These are phyloP conservation scores for Sterna hirundo DNA, from an alignment of 2,113 vertebrate genomes.

Conservation along the genomic window DNA sequence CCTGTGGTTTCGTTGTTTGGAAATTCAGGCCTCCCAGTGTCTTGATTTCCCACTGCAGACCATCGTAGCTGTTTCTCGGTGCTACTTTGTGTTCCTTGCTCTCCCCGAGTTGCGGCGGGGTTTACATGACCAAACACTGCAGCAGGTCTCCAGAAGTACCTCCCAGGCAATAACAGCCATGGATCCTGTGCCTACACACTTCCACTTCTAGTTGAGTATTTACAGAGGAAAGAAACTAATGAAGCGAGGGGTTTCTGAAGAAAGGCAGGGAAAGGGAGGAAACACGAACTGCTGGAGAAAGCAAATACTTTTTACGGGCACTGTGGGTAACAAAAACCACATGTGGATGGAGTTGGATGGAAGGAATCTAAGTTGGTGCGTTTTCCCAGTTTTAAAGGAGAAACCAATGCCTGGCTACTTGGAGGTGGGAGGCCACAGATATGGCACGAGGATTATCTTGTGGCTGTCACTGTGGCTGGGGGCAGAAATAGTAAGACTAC, in stretches of 20 bases:
- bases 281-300: slow-evolving; percentile 4
- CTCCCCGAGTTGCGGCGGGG: not conserved
- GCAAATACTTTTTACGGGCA: not conserved
- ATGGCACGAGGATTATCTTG: not conserved
- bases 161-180: not conserved
- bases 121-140: not conserved
- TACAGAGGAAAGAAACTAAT: not conserved
- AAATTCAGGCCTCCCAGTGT: not conserved
- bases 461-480: not conserved
- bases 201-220: not conserved
- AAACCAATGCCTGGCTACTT: not conserved
- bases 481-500: not conserved
- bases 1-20: not conserved
- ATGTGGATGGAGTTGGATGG: slow-evolving; percentile 16
- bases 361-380: not conserved
- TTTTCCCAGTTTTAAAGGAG: slow-evolving; percentile 3
- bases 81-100: not conserved
- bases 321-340: slow-evolving; percentile 52
- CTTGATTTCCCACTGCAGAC: not conserved
- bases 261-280: not conserved
- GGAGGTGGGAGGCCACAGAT: not conserved
- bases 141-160: not conserved
- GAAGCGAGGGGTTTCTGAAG: not conserved
- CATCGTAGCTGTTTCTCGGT: not conserved
- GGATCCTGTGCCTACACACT: not conserved